phyloP scores from a whole-genome alignment of 2,113 vertebrate genomes.

The Ibidorhyncha struthersii region DNA sequence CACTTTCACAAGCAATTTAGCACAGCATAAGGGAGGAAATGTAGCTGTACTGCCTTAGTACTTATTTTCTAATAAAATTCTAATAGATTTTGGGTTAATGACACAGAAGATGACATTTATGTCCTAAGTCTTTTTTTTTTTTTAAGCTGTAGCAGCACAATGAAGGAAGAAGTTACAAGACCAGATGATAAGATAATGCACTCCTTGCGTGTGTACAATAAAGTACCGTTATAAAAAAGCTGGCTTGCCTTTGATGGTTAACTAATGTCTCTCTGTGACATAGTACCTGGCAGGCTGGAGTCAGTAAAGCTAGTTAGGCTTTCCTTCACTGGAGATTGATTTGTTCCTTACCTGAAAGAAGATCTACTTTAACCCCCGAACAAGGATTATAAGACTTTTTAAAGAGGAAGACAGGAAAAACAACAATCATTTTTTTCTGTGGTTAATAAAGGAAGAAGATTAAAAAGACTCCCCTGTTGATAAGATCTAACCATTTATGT shows the following conservation, averaged over 20 bases:
- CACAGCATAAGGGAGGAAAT: constrained; percentile 54
- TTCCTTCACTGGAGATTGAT: neutral
- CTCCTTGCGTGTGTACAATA: constrained; percentile 3
- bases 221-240: constrained; percentile 9
- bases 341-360: neutral
- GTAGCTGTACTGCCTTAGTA: constrained; percentile 46
- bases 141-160: neutral
- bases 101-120: constrained; percentile 61
- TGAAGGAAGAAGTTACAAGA: constrained; percentile 39
- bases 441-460: constrained; percentile 41
- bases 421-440: neutral
- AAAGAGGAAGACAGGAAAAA: neutral
- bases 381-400: neutral
- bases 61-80: constrained; percentile 69
- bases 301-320: neutral
- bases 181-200: constrained; percentile 10
- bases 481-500: constrained; percentile 45
- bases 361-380: neutral
- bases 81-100: constrained; percentile 67
- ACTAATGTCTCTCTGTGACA: neutral
- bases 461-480: constrained; percentile 37
- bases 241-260: constrained; percentile 31
- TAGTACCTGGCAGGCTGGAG: constrained; percentile 28
- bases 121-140: neutral
- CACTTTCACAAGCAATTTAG: constrained; percentile 69